Percentiles rank a stretch among this genome's conserved stretches.
These are phyloP conservation scores for Limenitis camilla DNA, from an alignment of 2,888 invertebrate genomes.

Conservation along the genomic window DNA sequence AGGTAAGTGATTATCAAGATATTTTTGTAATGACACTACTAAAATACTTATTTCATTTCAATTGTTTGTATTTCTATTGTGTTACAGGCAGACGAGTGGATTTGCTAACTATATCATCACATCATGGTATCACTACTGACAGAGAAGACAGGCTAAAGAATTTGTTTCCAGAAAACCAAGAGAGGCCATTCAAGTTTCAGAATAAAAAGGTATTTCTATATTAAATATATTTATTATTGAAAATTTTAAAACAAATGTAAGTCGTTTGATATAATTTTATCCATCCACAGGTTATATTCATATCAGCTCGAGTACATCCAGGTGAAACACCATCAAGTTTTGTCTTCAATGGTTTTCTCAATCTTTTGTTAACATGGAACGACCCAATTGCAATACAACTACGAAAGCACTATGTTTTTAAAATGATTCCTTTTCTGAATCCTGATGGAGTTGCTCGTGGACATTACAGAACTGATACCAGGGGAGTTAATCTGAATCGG, in stretches of 20 bases:
- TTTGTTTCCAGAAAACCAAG: conserved; percentile 81
- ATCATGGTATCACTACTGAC: conserved; percentile 82
- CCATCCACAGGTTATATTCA: conserved; percentile 80
- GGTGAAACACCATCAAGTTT: conserved; percentile 94
- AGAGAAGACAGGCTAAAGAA: conserved; percentile 82
- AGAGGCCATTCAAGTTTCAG: conserved; percentile 82
- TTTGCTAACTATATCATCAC: conserved; percentile 87
- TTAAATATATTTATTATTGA: background rate
- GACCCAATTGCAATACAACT: conserved; percentile 84
- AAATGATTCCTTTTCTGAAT: conserved; percentile 92
- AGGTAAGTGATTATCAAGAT: conserved; percentile 42
- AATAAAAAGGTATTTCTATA: conserved; percentile 79
- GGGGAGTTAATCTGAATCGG: conserved; percentile 91
- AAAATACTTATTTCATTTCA: background rate
- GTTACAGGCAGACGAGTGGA: conserved; percentile 78
- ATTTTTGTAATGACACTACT: background rate
- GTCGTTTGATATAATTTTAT: background rate
- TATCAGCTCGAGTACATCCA: conserved; percentile 93
- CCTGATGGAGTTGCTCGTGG: conserved; percentile 93
- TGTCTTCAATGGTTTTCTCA: conserved; percentile 91
- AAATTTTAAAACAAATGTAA: background rate
- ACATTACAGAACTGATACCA: conserved; percentile 89
- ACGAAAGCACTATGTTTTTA: conserved; percentile 87
- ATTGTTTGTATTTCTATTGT: background rate
- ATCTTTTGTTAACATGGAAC: conserved; percentile 82